Evolutionary conservation across 2,113 vertebrate species (phyloP).

Genomic region (Platichthys stellatus): DNA sequence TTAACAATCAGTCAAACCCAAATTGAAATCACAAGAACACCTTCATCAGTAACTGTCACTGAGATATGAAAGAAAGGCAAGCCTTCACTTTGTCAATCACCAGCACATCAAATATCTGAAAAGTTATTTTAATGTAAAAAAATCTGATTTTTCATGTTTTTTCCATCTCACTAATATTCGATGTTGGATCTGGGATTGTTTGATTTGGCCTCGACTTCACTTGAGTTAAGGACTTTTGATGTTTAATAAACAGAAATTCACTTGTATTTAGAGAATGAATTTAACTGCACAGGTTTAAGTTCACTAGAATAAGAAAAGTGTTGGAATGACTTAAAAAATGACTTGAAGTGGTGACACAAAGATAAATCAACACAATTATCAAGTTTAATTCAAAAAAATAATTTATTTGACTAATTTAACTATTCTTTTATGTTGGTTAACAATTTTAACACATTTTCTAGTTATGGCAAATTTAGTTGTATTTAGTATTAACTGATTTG

Average conservation of each 20-base stretch:
- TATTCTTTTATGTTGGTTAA: too few relatives aligned
- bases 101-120: constrained; percentile 22
- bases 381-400: too few relatives aligned
- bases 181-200: background rate
- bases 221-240: background rate
- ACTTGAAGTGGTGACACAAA: background rate
- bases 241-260: constrained; percentile 1
- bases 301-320: background rate
- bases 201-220: constrained; percentile 2
- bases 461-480: background rate
- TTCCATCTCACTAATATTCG: constrained; percentile 27
- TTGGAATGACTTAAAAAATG: background rate
- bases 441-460: background rate
- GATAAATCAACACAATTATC: background rate
- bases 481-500: too few relatives aligned
- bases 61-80: background rate
- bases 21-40: too few relatives aligned
- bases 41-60: too few relatives aligned
- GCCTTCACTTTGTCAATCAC: constrained; percentile 18
- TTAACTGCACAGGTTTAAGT: background rate
- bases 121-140: constrained; percentile 11
- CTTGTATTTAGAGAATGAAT: background rate
- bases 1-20: too few relatives aligned
- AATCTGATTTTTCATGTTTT: background rate
- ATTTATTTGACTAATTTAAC: too few relatives aligned